Evolutionary conservation across 2,113 vertebrate species (phyloP).

Genomic region (Percopsis transmontana): DNA sequence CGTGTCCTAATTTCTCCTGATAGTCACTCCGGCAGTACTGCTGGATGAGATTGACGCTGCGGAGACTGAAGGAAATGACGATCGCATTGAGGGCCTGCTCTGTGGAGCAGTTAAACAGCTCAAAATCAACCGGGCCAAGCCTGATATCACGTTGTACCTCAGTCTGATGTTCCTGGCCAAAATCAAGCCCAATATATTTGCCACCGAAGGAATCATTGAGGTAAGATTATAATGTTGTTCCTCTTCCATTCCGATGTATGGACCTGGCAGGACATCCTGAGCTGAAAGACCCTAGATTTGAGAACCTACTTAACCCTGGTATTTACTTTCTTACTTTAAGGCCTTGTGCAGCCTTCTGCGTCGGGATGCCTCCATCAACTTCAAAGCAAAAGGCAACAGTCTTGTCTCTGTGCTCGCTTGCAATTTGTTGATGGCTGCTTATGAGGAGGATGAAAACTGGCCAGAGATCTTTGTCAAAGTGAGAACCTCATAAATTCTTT

Average conservation of each 20-base stretch:
- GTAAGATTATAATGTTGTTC: constrained; percentile 64
- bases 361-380: constrained; percentile 93
- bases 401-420: constrained; percentile 94
- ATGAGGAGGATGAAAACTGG: constrained; percentile 99
- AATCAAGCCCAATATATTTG: constrained; percentile 98
- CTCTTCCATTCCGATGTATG: neutral
- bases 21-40: constrained; percentile 87
- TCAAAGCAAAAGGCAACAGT: constrained; percentile 97
- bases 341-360: constrained; percentile 94
- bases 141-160: constrained; percentile 90
- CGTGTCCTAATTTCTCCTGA: neutral
- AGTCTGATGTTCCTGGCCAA: constrained; percentile 98
- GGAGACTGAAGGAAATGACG: constrained; percentile 91
- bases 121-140: constrained; percentile 93
- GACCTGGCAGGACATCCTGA: neutral
- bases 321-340: constrained; percentile 58
- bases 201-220: constrained; percentile 97
- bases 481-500: neutral
- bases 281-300: too few species aligned
- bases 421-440: constrained; percentile 96
- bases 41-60: constrained; percentile 95
- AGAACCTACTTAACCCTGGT: too few species aligned
- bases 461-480: constrained; percentile 98
- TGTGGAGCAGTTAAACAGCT: constrained; percentile 95
- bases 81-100: constrained; percentile 91